Base-by-base conservation (phyloP, 2,888 invertebrate genomes). In the Pristionchus fissidentatus region DNA sequence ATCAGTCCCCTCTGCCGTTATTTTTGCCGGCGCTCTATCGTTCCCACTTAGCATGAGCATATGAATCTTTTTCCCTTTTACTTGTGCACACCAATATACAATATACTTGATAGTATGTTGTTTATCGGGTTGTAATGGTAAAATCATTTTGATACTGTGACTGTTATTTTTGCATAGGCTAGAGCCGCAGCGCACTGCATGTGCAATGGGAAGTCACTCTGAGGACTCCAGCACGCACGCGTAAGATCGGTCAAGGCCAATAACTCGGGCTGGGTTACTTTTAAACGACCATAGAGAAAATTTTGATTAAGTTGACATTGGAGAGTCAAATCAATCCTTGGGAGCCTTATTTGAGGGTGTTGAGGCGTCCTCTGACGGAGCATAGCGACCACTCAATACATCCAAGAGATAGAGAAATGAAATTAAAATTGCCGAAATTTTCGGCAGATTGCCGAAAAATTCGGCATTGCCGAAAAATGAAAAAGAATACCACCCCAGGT, bases 101-200 rank as follows among this genome's bases (percentile, higher is more conserved):
- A n/a, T n/a, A n/a, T n/a, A n/a, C n/a, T n/a, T n/a, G n/a, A n/a
- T n/a, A n/a, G n/a, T n/a, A n/a, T n/a, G n/a, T n/a, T n/a, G n/a
- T n/a, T n/a, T n/a, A n/a, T n/a, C n/a, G n/a, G n/a, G n/a, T n/a
- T n/a, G n/a, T n/a, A n/a, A n/a, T n/a, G n/a, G n/a, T n/a, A n/a
- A n/a, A n/a, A n/a, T n/a, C n/a, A n/a, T n/a, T n/a, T n/a, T n/a
- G n/a, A n/a, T n/a, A n/a, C n/a, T n/a, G n/a, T n/a, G n/a, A n/a
- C n/a, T n/a, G n/a, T n/a, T n/a, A n/a, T n/a, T n/a, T n/a, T n/a
- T n/a, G n/a, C n/a, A 19, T 62, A 62, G 19, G 62, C 62, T 5
- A 62, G 62, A 62, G 62, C 62, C 4, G 62, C 62, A 62, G 62
- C 62, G 29, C 62, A 62, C 19, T 62, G 62, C 62, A 62, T 62